Evolutionary conservation across 2,888 invertebrate genomes (phyloP).

Genomic region (Lasioglossum vierecki): DNA sequence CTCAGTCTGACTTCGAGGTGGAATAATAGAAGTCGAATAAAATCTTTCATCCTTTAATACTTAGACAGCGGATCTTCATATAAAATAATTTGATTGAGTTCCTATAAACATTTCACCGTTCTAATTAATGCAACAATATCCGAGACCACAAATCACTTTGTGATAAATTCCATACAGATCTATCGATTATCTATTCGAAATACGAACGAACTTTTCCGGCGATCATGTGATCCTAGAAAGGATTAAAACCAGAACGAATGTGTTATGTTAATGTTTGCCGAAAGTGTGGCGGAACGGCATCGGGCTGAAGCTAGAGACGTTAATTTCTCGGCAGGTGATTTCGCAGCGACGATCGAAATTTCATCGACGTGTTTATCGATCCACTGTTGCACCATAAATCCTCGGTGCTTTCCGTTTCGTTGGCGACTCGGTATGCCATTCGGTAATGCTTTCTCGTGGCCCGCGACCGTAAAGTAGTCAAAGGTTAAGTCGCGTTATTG

Average conservation of each 20-base stretch:
- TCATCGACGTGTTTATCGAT: constrained; percentile 12
- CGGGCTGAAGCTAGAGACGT: background rate
- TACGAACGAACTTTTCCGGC: background rate
- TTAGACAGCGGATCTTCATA: too few relatives aligned
- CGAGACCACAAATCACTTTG: background rate
- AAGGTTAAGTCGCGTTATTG: constrained; percentile 43
- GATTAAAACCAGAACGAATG: background rate
- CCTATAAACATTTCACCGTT: too few relatives aligned
- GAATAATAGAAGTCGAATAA: too few relatives aligned
- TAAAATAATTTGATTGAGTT: too few relatives aligned
- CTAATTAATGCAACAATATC: too few relatives aligned
- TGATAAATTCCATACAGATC: background rate
- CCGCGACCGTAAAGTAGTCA: constrained; percentile 22
- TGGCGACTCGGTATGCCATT: constrained; percentile 9
- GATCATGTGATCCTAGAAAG: background rate
- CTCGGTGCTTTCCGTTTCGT: constrained; percentile 19
- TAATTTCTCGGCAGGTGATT: background rate
- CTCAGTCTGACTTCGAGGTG: too few relatives aligned
- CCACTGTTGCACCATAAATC: background rate
- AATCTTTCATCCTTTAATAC: too few relatives aligned
- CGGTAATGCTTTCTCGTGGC: background rate
- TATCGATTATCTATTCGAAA: background rate
- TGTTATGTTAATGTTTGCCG: background rate
- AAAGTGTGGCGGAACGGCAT: background rate
- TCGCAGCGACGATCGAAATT: background rate